Base-by-base conservation (phyloP, 2,113 vertebrate species). In the Anoura caudifer region DNA sequence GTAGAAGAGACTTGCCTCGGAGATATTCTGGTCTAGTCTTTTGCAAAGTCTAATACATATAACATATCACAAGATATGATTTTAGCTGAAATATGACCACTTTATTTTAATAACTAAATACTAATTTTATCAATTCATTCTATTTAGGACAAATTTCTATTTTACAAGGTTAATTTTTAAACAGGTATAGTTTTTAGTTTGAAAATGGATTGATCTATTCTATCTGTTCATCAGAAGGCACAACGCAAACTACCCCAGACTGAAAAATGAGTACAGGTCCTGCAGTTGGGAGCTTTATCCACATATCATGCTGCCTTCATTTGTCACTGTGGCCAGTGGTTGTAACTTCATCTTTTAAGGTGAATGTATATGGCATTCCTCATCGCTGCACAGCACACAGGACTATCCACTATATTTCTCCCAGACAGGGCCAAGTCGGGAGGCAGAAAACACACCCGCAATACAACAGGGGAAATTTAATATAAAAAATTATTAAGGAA, bases 21-120 rank as follows among this genome's bases (percentile, higher is more conserved):
- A 90, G 6, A 41, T 45, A 70, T 52, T 88, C 59, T 82, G 19
- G 11, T n/a, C 24, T 67, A 33, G 1, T 72, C 7, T 91, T 94
- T 73, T 26, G 41, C 24, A 80, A 94, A 94, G 5, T 69, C 65
- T n/a, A 79, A 61, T n/a, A 65, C 0, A 73, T 61, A 0, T 19
- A 86, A 45, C 17, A 50, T 31, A 1, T 90, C 43, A 81, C 1
- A 84, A 67, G 19, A 63, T 33, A n/a, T 11, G 16, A 45, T 75
- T 75, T 80, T 59, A 90, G 4, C 41, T 96, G 54, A 83, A 4
- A 90, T 19, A 41, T 38, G 16, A 77, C 50, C 12, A 50, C 2
- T 72, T 93, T 65, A 52, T 73, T 95, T 88, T 63, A 36, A 87
- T 63, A 95, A 90, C 47, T 47, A 75, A 77, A 54, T 85, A 20